These are phyloP conservation scores for Psilopogon haemacephalus DNA, from an alignment of 2,113 vertebrate species.

Conservation along the genomic window DNA sequence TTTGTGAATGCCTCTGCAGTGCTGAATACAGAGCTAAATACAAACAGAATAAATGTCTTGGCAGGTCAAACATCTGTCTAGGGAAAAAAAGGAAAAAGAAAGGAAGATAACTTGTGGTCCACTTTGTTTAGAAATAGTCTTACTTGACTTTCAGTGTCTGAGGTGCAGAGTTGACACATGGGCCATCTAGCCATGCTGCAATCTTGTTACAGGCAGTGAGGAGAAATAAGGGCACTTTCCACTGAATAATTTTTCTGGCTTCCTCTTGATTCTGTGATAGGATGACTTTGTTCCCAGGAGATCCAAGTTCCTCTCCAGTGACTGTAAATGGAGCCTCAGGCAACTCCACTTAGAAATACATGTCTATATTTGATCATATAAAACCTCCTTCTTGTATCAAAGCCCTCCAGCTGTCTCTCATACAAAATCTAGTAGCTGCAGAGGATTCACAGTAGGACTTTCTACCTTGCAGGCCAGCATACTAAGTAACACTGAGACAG, in stretches of 20 bases:
- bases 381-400: neutral
- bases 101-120: neutral
- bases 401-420: neutral
- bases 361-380: neutral
- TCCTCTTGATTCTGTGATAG: neutral
- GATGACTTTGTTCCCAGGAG: neutral
- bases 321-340: slow-evolving; percentile 15
- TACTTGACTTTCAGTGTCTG: neutral
- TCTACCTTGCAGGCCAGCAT: neutral
- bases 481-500: neutral
- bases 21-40: neutral
- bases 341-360: neutral
- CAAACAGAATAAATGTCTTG: neutral
- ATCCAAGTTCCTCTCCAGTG: neutral
- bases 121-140: neutral
- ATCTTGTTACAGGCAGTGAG: neutral
- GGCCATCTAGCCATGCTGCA: neutral
- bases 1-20: neutral
- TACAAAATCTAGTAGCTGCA: neutral
- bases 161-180: neutral
- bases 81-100: neutral
- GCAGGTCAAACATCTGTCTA: neutral
- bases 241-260: neutral
- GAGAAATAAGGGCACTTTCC: neutral
- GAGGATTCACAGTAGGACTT: neutral